Percentiles rank a stretch among this genome's conserved stretches.
Evolutionary conservation across 2,797 vertebrate genomes (phyloP).

Genomic region (Sebastes alutus): DNA sequence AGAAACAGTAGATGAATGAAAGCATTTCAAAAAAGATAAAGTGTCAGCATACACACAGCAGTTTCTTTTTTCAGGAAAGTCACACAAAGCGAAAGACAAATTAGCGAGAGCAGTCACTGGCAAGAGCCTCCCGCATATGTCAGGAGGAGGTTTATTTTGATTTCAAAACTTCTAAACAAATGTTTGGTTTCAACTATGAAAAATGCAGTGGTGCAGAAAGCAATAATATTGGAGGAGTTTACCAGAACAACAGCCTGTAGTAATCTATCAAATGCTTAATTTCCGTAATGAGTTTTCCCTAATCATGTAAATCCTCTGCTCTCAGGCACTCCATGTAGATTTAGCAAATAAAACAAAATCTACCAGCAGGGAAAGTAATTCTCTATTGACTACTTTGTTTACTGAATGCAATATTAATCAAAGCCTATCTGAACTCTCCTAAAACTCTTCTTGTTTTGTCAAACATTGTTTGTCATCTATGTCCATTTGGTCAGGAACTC

Average conservation of each 20-base stretch:
- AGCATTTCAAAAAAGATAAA: neutral
- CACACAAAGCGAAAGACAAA: constrained; percentile 27
- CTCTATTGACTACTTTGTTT: constrained; percentile 67
- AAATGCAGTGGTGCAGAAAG: constrained; percentile 73
- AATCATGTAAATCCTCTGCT: constrained; percentile 78
- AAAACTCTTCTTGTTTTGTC: constrained; percentile 25
- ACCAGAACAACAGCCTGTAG: constrained; percentile 78
- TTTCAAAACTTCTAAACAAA: constrained; percentile 64
- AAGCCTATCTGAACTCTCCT: constrained; percentile 10
- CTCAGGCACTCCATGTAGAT: constrained; percentile 66
- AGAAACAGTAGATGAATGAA: constrained; percentile 11
- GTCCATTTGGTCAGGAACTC: constrained; percentile 22
- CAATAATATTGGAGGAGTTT: constrained; percentile 70
- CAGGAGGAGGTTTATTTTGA: constrained; percentile 42
- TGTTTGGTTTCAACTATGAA: constrained; percentile 72
- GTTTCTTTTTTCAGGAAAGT: constrained; percentile 4
- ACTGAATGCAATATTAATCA: constrained; percentile 37
- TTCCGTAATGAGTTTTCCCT: constrained; percentile 79
- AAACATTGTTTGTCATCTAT: constrained; percentile 5
- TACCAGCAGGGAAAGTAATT: constrained; percentile 59
- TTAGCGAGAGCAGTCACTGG: constrained; percentile 19
- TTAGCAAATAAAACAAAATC: constrained; percentile 69
- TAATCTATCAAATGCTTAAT: constrained; percentile 83
- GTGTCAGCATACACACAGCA: neutral
- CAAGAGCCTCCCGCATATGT: constrained; percentile 8